phyloP scores from a whole-genome alignment of 1,140 invertebrate species.

The Drosophila grimshawi region DNA sequence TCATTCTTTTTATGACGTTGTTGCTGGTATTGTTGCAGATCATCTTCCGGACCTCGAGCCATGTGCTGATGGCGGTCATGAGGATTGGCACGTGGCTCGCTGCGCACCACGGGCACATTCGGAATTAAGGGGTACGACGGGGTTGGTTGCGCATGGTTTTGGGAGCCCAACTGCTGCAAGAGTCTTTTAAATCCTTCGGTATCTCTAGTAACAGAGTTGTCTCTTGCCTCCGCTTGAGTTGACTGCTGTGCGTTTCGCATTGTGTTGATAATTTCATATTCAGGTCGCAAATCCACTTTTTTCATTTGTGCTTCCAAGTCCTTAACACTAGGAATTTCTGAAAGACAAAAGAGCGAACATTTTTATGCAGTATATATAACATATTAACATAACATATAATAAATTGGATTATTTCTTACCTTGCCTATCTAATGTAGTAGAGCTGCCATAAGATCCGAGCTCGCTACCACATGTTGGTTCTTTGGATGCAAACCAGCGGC shows the following conservation, averaged over 20 bases:
- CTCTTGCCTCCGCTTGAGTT: constrained; percentile 21
- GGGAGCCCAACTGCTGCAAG: constrained; percentile 60
- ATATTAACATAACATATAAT: background rate
- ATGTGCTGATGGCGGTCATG: constrained; percentile 3
- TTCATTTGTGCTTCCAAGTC: constrained; percentile 73
- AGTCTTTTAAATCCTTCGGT: constrained; percentile 68
- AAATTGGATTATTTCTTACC: constrained; percentile 29
- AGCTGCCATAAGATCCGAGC: background rate
- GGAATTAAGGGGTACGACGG: constrained; percentile 17
- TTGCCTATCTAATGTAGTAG: constrained; percentile 34
- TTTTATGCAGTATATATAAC: background rate
- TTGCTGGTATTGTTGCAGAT: constrained; percentile 25
- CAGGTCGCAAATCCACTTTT: constrained; percentile 59
- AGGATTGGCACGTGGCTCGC: background rate
- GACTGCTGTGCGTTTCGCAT: constrained; percentile 4
- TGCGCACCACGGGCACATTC: constrained; percentile 1
- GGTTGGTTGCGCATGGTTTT: constrained; percentile 23
- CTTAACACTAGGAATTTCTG: constrained; percentile 71
- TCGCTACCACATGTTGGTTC: constrained; percentile 47
- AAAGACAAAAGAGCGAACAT: constrained; percentile 1
- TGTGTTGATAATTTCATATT: constrained; percentile 19
- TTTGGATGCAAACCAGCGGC: constrained; percentile 68
- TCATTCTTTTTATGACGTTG: constrained; percentile 24
- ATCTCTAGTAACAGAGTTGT: constrained; percentile 55
- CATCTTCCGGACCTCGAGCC: constrained; percentile 8